phyloP scores from a whole-genome alignment of 2,113 vertebrate species.

The human region DNA sequence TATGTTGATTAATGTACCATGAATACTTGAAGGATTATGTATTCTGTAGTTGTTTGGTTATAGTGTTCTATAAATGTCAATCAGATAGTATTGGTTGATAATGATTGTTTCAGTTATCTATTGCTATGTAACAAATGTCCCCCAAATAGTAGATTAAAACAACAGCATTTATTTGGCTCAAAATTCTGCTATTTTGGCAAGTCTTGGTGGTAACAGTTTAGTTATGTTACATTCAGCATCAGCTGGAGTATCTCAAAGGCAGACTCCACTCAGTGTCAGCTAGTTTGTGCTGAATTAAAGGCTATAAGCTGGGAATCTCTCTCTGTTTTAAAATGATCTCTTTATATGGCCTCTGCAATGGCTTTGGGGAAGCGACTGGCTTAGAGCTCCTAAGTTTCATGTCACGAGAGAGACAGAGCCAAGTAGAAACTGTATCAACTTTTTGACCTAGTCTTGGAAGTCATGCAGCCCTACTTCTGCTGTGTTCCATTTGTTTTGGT shows the following conservation, averaged over 20 bases:
- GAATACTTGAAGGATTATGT: neutral
- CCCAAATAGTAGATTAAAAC: neutral
- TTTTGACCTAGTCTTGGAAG: neutral
- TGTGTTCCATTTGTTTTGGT: neutral
- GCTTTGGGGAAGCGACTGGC: neutral
- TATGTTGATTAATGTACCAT: neutral
- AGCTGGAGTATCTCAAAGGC: neutral
- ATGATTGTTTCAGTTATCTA: neutral
- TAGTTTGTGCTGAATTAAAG: neutral
- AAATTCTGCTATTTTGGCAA: neutral
- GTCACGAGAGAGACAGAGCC: neutral
- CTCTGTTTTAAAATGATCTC: neutral
- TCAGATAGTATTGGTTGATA: neutral
- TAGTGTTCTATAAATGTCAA: neutral
- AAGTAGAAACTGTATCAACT: neutral
- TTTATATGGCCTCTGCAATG: neutral
- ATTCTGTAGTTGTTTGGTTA: neutral
- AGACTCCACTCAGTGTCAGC: neutral
- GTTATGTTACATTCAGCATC: neutral
- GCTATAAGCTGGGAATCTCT: neutral
- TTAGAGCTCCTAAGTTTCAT: neutral
- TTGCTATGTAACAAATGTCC: neutral
- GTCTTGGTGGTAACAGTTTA: neutral
- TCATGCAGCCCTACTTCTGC: neutral
- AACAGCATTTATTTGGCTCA: neutral